Evolutionary conservation across 2,797 vertebrate species (phyloP).

Genomic region (Centropyge bicolor): DNA sequence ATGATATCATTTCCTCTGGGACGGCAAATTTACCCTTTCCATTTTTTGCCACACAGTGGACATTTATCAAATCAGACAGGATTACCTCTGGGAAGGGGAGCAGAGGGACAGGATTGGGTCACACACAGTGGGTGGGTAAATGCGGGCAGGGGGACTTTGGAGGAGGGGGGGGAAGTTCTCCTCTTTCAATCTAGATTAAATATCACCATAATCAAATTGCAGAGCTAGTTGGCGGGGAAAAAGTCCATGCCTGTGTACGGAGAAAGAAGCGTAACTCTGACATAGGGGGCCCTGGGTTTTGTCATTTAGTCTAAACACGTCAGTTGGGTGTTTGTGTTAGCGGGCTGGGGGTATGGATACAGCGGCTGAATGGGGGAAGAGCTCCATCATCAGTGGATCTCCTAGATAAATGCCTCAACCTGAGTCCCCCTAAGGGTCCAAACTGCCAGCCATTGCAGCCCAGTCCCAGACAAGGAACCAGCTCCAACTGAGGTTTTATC

Average conservation of each 20-base stretch:
- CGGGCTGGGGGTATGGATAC: conserved; percentile 68
- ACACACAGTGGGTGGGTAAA: conserved; percentile 76
- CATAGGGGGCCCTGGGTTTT: conserved; percentile 82
- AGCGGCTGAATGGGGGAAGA: conserved; percentile 71
- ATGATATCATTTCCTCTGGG: conserved; percentile 87
- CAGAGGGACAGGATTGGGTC: conserved; percentile 79
- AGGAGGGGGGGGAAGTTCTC: conserved; percentile 66
- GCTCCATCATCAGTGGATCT: conserved; percentile 81
- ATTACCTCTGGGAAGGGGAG: conserved; percentile 76
- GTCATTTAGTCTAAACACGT: conserved; percentile 87
- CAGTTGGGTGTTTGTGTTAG: conserved; percentile 86
- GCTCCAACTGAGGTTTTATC: conserved; percentile 52
- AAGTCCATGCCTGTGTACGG: conserved; percentile 75
- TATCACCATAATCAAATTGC: conserved; percentile 85
- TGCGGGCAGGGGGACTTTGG: conserved; percentile 55
- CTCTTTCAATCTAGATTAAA: conserved; percentile 88
- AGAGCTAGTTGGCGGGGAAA: conserved; percentile 71
- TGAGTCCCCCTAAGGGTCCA: conserved; percentile 75
- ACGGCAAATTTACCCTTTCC: conserved; percentile 80
- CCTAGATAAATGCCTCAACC: conserved; percentile 85
- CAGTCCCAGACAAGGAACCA: conserved; percentile 57
- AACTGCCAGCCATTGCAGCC: conserved; percentile 65
- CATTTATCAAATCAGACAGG: conserved; percentile 86
- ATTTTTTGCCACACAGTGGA: conserved; percentile 77
- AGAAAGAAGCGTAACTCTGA: conserved; percentile 78